Base-by-base conservation (phyloP, 2,888 invertebrate genomes). In the Epirrita christyi region DNA sequence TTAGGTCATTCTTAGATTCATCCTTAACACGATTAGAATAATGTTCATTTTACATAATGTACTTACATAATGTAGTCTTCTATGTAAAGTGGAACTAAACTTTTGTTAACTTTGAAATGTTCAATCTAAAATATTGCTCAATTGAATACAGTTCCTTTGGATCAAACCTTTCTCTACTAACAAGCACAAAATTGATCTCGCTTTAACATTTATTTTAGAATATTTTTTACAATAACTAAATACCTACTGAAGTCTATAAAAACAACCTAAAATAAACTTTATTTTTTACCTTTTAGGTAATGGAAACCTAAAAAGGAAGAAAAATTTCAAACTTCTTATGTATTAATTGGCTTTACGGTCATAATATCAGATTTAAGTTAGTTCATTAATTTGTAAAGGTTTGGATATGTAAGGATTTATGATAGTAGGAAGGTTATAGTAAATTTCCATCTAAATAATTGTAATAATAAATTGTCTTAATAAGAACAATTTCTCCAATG, bases 101-200 rank as follows among this genome's bases (percentile, higher is more conserved):
- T n/a, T n/a, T n/a, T n/a, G n/a, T n/a, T 21, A 21, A 21, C 21
- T 21, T 21, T 21, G 4, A 21, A 21, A 21, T 21, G 4, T 21
- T 21, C 2, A 21, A 9, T 2, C 6, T 15, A 15, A 40, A 3
- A 14, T 40, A 15, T 40, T 53, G 56, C 46, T 56, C 55, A 54
- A 52, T 47, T 41, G 8, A 38, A 44, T 38, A 13, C 29, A 38
- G 55, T 55, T 55, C 43, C 43, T 48, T 48, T 32, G 29, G 7
- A 44, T 48, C 15, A 29, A 46, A 36, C 21, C 32, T 38, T 47
- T 11, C 27, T 48, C 27, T 40, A 37, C 15, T 43, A 37, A 32
- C 10, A 41, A 52, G 47, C 59, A 42, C 46, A 51, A 50, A 48
- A 60, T 51, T 55, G 55, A 60, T 56, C 52, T 60, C 47, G 36